Percentiles rank a stretch among this genome's conserved stretches.
Evolutionary conservation across 2,113 vertebrate species (phyloP).

Genomic region (Elephantulus edwardii): DNA sequence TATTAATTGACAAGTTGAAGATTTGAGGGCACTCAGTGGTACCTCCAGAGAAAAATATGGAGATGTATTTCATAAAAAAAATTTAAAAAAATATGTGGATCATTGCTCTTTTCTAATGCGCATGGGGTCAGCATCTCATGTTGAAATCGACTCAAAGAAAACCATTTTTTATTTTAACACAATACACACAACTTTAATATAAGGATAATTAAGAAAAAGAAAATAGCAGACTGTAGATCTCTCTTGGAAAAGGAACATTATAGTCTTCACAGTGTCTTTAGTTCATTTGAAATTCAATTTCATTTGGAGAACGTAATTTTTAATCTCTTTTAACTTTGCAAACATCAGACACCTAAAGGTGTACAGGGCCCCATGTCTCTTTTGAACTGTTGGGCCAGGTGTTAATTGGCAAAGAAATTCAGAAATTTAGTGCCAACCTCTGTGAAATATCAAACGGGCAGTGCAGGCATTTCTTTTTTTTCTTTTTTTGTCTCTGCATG

Average conservation of each 20-base stretch:
- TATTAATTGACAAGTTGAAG: too few relatives aligned
- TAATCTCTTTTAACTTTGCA: conserved; percentile 24
- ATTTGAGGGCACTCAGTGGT: too few relatives aligned
- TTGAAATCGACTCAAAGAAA: too few relatives aligned
- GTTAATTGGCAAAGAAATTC: not conserved
- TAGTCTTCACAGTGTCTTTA: not conserved
- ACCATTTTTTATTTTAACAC: too few relatives aligned
- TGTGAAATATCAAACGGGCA: not conserved
- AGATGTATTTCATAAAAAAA: too few relatives aligned
- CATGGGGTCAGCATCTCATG: too few relatives aligned
- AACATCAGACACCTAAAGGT: not conserved
- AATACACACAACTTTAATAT: not conserved
- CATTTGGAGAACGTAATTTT: conserved; percentile 23
- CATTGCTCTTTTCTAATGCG: too few relatives aligned
- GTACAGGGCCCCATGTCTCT: not conserved
- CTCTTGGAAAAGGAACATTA: not conserved
- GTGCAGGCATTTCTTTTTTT: not conserved
- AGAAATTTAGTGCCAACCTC: not conserved
- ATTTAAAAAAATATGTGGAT: too few relatives aligned
- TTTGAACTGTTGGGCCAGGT: not conserved
- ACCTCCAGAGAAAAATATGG: too few relatives aligned
- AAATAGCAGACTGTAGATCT: not conserved
- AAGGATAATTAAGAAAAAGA: not conserved
- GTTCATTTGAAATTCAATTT: not conserved
- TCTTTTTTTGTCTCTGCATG: not conserved